phyloP scores from a whole-genome alignment of 2,888 invertebrate species.

The Lissonota sp. region DNA sequence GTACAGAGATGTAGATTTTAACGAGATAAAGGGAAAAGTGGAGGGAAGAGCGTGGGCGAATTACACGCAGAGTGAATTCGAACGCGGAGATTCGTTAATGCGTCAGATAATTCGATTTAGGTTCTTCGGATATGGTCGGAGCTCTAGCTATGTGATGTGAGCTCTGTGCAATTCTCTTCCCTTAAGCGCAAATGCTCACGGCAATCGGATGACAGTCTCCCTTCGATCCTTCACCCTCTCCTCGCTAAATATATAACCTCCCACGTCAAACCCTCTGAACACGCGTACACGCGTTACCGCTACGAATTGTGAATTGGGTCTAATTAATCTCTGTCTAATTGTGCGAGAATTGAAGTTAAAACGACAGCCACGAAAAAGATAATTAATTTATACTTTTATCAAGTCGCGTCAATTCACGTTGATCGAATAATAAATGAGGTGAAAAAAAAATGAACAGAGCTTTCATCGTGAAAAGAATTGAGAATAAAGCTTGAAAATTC shows the following conservation, averaged over 20 bases:
- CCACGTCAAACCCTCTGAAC: not conserved
- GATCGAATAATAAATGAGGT: too few species aligned
- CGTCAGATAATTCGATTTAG: constrained; percentile 62
- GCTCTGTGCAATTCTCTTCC: constrained; percentile 22
- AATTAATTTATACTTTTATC: constrained; percentile 30
- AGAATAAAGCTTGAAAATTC: too few species aligned
- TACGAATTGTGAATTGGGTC: constrained; percentile 81
- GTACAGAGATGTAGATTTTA: not conserved
- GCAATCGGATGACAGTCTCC: constrained; percentile 44
- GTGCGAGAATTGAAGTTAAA: constrained; percentile 73
- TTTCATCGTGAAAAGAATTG: too few species aligned
- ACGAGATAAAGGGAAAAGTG: constrained; percentile 32
- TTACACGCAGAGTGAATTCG: constrained; percentile 56
- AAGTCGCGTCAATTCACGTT: not conserved
- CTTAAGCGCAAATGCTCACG: constrained; percentile 44
- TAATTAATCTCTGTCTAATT: constrained; percentile 83
- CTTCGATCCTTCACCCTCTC: not conserved
- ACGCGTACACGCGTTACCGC: constrained; percentile 47
- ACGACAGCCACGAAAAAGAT: constrained; percentile 30
- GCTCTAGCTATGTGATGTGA: too few species aligned
- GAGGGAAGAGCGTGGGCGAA: constrained; percentile 12
- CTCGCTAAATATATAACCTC: not conserved
- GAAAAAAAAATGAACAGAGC: too few species aligned
- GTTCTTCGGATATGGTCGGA: constrained; percentile 42
- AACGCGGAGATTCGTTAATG: constrained; percentile 61